Base-by-base conservation (phyloP, 1,140 invertebrate genomes). In the Brachionus sp. region DNA sequence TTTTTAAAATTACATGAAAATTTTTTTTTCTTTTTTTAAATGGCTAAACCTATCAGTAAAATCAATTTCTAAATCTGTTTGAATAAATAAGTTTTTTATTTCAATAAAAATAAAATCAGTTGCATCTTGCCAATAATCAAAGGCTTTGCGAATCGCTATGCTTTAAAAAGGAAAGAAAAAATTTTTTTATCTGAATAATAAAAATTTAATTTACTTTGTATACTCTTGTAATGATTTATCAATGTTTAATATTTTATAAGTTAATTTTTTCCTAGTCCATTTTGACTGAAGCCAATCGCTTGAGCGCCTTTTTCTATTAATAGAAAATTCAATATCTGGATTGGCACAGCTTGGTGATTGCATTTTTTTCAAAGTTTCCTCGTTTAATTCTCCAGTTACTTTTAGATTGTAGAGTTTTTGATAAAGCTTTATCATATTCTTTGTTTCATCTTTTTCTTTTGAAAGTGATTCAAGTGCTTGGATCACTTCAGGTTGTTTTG, bases 321-420 rank as follows among this genome's bases (percentile, higher is more conserved):
- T 12, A 13, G 39, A 12, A 3, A 46, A 25, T 6, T 46, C 16
- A 44, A 75, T 75, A 75, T 75, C 70, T 10, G 70, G 35, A 75
- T 75, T 75, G 7, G 70, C 70, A 78, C 75, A 78, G 23, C 75
- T 35, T 57, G 75, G 75, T 37, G 46, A 57, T 35, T 37, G 10
- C 75, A 78, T 78, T 57, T 57, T 39, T 7, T 13, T 3, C 23
- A 62, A 37, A 9, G 75, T 78, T 37, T 29, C n/a, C 5, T 50
- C 3, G 23, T 78, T 19, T n/a, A 78, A 35, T 37, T 57, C 19
- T 19, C 75, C 75, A 23, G 75, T 78, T 57, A 78, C 33, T 16
- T 57, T 29, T 37, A 78, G 37, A 57, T 57, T 6, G 37, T 78
- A 35, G 3, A 78, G 16, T 16, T 35, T 57, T 62, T 78, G 75